Base-by-base conservation (phyloP, 2,888 invertebrate genomes). In the Ptychoptera contaminata region DNA sequence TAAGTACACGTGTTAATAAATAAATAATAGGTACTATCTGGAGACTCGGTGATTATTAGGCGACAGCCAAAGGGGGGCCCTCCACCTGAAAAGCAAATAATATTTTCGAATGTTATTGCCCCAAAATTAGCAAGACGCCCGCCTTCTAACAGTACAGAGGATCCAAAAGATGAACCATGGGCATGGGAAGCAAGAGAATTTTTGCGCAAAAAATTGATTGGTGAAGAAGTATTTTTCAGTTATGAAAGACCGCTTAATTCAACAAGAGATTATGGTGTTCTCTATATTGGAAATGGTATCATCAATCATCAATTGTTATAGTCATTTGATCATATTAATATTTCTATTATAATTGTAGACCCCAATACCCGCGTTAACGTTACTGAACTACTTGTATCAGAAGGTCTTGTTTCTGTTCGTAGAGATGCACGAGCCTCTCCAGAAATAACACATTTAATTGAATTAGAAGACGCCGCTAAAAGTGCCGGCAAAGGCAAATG, bases 101-200 rank as follows among this genome's bases (percentile, higher is more conserved):
- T 82, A 50, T 77, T 98, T 53, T 87, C 92, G 31, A 87, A 88
- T 61, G 79, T 98, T 53, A 78, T 78, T 50, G 96, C 96, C 44
- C 96, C 97, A 14, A 87, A 92, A 69, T 71, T 97, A 48, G 90
- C 82, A 6, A 72, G 86, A 51, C 72, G 87, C 55, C 79, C 79
- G 42, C 74, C 69, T 46, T 52, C 64, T 50, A n/a, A 39, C 62
- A 76, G 73, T 62, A 72, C 75, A 37, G 74, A 74, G 38, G 82
- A 82, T 56, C 75, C 77, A 10, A 82, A 79, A 61, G 91, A 91
- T 61, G 88, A 97, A 67, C 88, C 96, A 2, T 97, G 74, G 71
- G 96, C 94, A 0, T 98, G 96, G 94, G 96, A 97, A 60, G 88
- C 96, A 1, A 77, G 97, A 45, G 97, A 98, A 67, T 96, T 82